Base-by-base conservation (phyloP, 2,797 vertebrate genomes). In the Jordanella pulchra region DNA sequence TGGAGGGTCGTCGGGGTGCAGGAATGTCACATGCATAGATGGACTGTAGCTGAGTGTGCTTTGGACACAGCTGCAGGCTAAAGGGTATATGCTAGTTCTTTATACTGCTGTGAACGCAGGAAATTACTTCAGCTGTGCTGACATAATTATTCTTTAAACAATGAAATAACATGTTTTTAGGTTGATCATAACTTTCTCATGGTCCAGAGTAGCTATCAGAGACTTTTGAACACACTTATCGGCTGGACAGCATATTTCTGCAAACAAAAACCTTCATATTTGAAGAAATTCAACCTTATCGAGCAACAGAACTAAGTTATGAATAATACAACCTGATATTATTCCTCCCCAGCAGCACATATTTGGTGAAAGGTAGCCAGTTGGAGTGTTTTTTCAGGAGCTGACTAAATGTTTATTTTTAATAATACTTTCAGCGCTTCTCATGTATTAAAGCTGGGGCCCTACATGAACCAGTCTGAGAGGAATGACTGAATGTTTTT, bases 11-110 rank as follows among this genome's bases (percentile, higher is more conserved):
- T 79, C 63, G 78, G 84, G 85, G 82, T 77, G 70, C 84, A 89
- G 87, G 87, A 91, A 92, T 92, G 89, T 85, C 84, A 81, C 80
- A 86, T 72, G 70, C 78, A 73, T 79, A 67, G 76, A 81, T 75
- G 72, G 70, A 83, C 86, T 86, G 84, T 76, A 82, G 85, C 76
- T 77, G 72, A 27, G 76, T 77, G 54, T 55, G 61, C 66, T 75
- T 67, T 11, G 23, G 74, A 69, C 32, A 21, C 61, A 83, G 75
- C 67, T 72, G 67, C 70, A 76, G 65, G 76, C 71, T 27, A 7
- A 32, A 76, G 81, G 77, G 72, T 76, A 72, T 10, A 45, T 65
- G 68, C 55, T 48, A 50, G 27, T 25, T 44, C 56, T 71, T 66
- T 17, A 48, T 67, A 66, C 69, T 45, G 48, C 54, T 11, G 15